Base-by-base conservation (phyloP, 2,888 invertebrate genomes). In the Dicyrtomina minuta region DNA sequence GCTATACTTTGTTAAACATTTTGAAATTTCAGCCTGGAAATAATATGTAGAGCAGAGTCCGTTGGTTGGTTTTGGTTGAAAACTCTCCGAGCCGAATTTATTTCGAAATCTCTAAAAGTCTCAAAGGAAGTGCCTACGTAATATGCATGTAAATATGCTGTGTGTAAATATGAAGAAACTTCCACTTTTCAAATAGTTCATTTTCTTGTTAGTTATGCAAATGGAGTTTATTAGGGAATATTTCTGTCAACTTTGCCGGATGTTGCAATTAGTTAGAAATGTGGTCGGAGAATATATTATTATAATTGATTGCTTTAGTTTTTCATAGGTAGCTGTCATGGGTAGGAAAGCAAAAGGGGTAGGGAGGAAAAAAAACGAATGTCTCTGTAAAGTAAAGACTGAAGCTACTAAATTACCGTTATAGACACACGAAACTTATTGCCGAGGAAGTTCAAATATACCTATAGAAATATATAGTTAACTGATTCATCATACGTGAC, bases 221-320 rank as follows among this genome's bases (percentile, higher is more conserved):
- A 59, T 41, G 26, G 49, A 46, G 62, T 27, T 46, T 17, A 49
- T 62, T 46, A 49, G 62, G 24, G 26, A 49, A 49, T 62, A 49
- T 49, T 26, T 62, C 27, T 49, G 62, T 62, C 49, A 49, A 12
- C 46, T 49, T 46, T 49, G 33, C 62, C 62, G 62, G 62, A 62
- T 62, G 62, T 22, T 12, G 49, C 27, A 62, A 62, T 62, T 62
- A 62, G 46, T 62, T 62, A 44, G 62, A 49, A 49, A 62, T 27
- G 49, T 44, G 46, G 27, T 24, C 27, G 27, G 62, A 62, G 61
- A 44, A 22, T 26, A 44, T 51, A 51, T 51, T 51, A 51, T 51
- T 51, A 51, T 62, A 62, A 62, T 62, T 62, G 62, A 62, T 49
- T 62, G 49, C 26, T 20, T 51, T 51, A 20, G 13, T 12, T 1